phyloP scores from a whole-genome alignment of 2,888 invertebrate species.

The Gastrophysa polygoni region DNA sequence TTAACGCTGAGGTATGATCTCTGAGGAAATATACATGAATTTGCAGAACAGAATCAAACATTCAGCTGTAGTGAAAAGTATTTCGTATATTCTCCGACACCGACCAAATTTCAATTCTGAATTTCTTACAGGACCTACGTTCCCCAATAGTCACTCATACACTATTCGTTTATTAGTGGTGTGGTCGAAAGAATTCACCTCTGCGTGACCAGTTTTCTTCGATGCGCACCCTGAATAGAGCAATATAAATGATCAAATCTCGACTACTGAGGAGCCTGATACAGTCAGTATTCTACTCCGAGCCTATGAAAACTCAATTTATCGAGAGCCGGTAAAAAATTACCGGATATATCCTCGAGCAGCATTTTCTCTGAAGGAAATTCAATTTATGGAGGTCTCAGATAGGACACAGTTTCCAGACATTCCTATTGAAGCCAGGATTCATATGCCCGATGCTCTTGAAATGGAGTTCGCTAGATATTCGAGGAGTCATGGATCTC shows the following conservation, averaged over 20 bases:
- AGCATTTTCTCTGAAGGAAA: slow-evolving; percentile 13
- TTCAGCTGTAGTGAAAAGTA: too few relatives aligned
- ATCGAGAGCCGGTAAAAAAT: slow-evolving; percentile 3
- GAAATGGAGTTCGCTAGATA: background rate
- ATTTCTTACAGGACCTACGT: too few relatives aligned
- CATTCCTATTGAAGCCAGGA: slow-evolving; percentile 6
- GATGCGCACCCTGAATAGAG: too few relatives aligned
- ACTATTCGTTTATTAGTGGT: too few relatives aligned
- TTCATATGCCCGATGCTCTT: background rate
- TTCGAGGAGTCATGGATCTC: background rate
- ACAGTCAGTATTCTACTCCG: background rate
- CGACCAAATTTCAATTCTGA: too few relatives aligned
- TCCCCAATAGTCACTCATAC: too few relatives aligned
- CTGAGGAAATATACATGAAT: too few relatives aligned
- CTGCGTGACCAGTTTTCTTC: too few relatives aligned
- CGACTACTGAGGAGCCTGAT: background rate
- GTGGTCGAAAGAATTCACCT: too few relatives aligned
- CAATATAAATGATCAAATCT: background rate
- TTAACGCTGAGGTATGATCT: too few relatives aligned
- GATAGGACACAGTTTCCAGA: slow-evolving; percentile 6
- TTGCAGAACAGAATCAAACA: too few relatives aligned
- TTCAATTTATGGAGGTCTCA: slow-evolving; percentile 17
- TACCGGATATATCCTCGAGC: slow-evolving; percentile 5
- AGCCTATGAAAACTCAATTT: background rate
- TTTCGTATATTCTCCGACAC: too few relatives aligned